These are phyloP conservation scores for Morpho achilles DNA, from an alignment of 2,888 invertebrate genomes.

Conservation along the genomic window DNA sequence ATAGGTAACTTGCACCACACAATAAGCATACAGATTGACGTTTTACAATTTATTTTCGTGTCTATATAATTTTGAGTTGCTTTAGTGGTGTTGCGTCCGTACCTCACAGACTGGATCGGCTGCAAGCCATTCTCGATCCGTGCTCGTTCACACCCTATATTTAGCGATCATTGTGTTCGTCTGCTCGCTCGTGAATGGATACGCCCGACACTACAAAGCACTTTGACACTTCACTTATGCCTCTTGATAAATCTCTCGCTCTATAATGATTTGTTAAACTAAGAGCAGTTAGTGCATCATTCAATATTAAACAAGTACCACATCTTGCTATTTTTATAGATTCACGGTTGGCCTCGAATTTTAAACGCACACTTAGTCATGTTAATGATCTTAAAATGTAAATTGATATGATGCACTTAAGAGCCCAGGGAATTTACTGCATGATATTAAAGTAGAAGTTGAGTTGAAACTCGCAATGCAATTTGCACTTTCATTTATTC, in stretches of 20 bases:
- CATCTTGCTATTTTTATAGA: conserved; percentile 18
- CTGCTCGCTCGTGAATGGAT: conserved; percentile 74
- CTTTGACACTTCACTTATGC: conserved; percentile 67
- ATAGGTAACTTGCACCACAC: conserved; percentile 83
- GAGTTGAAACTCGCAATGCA: conserved; percentile 69
- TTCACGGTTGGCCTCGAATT: conserved; percentile 37
- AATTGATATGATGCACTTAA: conserved; percentile 75
- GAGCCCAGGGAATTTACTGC: conserved; percentile 69
- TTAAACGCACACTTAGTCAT: conserved; percentile 29
- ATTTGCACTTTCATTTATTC: conserved; percentile 68
- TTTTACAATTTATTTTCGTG: conserved; percentile 76
- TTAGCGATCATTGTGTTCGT: conserved; percentile 77
- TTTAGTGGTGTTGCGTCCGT: conserved; percentile 79
- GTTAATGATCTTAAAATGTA: conserved; percentile 29
- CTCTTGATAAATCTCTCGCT: conserved; percentile 66
- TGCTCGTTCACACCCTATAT: conserved; percentile 73
- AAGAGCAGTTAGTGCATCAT: conserved; percentile 74
- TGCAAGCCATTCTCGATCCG: conserved; percentile 75
- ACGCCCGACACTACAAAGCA: conserved; percentile 60
- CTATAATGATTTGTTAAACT: conserved; percentile 59
- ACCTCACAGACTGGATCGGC: conserved; percentile 77
- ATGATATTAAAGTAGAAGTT: conserved; percentile 70
- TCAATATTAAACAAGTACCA: conserved; percentile 44
- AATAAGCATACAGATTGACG: conserved; percentile 76
- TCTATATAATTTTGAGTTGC: conserved; percentile 77